Conservation (phyloP, 1,140 invertebrate genomes). For the Meloidogyne exigua region DNA sequence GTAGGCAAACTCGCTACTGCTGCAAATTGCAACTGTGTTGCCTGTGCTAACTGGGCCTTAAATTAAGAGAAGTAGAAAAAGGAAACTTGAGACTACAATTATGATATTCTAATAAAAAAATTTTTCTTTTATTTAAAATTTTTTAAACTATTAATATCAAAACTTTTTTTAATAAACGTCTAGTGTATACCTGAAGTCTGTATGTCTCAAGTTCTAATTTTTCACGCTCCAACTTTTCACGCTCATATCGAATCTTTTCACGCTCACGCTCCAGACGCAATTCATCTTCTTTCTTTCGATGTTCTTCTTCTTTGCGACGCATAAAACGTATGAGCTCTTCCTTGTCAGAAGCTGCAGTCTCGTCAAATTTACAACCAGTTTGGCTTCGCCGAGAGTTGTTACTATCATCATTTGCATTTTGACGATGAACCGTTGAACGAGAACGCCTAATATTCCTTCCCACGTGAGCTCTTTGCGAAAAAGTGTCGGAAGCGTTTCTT, state of each 20-base stretch:
- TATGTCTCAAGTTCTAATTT: conserved; percentile 43
- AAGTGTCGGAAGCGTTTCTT: background rate
- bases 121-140: too few species aligned
- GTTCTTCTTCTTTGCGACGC: conserved; percentile 41
- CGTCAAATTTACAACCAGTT: background rate
- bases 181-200: conserved; percentile 22
- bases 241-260: conserved; percentile 37
- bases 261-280: conserved; percentile 30
- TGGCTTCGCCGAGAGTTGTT: background rate
- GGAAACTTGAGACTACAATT: too few species aligned
- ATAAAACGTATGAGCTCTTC: conserved; percentile 31
- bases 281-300: conserved; percentile 41
- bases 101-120: too few species aligned
- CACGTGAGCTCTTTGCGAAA: background rate
- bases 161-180: too few species aligned
- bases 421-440: background rate
- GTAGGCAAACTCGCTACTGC: background rate
- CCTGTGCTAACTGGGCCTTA: conserved; percentile 34
- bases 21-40: conserved; percentile 25
- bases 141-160: too few species aligned
- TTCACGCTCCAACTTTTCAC: conserved; percentile 43
- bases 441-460: background rate
- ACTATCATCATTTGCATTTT: background rate
- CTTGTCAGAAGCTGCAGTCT: background rate
- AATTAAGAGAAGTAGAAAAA: too few species aligned